Evolutionary conservation across 2,797 vertebrate species (phyloP).

Genomic region (Hozukius guyotensis): DNA sequence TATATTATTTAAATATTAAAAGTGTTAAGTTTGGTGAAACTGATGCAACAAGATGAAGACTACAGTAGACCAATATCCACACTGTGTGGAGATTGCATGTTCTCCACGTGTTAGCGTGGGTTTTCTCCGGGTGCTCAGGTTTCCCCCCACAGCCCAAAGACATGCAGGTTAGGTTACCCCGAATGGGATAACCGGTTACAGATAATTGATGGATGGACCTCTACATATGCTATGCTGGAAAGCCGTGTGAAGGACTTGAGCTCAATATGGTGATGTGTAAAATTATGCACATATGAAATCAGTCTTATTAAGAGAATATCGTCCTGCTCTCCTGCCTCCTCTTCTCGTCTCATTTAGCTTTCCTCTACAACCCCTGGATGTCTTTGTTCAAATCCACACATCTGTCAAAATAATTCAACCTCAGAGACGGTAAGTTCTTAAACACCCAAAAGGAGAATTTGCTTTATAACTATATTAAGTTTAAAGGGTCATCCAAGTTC

Average conservation of each 20-base stretch:
- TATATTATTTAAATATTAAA: neutral
- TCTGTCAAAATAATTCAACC: neutral
- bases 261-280: neutral
- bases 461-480: neutral
- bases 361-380: neutral
- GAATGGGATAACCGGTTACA: no score
- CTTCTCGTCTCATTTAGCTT: slow-evolving; percentile 1
- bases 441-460: neutral
- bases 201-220: no score
- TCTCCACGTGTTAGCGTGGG: no score
- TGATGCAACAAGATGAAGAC: neutral
- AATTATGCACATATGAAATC: slow-evolving; percentile 41
- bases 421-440: neutral
- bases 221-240: neutral
- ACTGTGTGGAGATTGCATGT: neutral
- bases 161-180: no score
- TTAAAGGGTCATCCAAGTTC: neutral
- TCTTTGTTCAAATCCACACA: neutral
- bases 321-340: neutral
- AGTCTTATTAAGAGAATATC: slow-evolving; percentile 28
- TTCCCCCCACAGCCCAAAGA: no score
- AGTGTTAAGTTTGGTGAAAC: neutral
- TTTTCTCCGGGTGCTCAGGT: no score
- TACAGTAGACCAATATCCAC: no score
- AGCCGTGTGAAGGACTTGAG: neutral